Conservation (phyloP, 2,888 invertebrate genomes). For the Xanthia icteritia region DNA sequence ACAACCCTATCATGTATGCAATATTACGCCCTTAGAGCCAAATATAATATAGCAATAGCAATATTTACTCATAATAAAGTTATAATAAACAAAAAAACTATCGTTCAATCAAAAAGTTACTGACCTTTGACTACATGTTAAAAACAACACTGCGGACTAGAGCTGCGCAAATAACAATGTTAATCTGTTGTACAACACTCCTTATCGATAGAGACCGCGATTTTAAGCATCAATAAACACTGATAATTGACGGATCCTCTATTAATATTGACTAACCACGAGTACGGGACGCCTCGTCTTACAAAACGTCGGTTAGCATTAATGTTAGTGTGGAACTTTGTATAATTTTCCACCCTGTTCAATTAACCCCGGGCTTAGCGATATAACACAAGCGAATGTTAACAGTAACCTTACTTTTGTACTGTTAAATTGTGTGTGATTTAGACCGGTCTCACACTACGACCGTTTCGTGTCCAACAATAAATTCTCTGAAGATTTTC, state of each 20-base stretch:
- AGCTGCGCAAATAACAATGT: slow-evolving; percentile 53
- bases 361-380: slow-evolving; percentile 72
- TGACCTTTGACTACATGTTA: not conserved
- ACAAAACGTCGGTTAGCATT: slow-evolving; percentile 74
- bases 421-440: slow-evolving; percentile 78
- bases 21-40: slow-evolving; percentile 39
- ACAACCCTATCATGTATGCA: slow-evolving; percentile 32
- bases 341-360: slow-evolving; percentile 78
- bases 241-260: slow-evolving; percentile 87
- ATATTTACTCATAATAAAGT: slow-evolving; percentile 16
- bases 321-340: slow-evolving; percentile 78
- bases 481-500: slow-evolving; percentile 41
- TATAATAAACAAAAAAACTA: not conserved
- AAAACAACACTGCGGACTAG: slow-evolving; percentile 32
- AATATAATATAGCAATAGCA: slow-evolving; percentile 1
- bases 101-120: not conserved
- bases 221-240: slow-evolving; percentile 86
- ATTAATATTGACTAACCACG: slow-evolving; percentile 86
- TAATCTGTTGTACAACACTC: slow-evolving; percentile 69
- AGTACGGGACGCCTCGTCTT: slow-evolving; percentile 71
- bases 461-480: slow-evolving; percentile 18
- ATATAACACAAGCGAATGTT: slow-evolving; percentile 66
- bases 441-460: slow-evolving; percentile 58
- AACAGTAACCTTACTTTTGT: slow-evolving; percentile 71
- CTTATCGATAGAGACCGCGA: slow-evolving; percentile 75